A percentile compares a stretch with the other conserved stretches of the same genome.
phyloP scores from a whole-genome alignment of 1,140 invertebrate species.

The Eriosoma lanigerum region DNA sequence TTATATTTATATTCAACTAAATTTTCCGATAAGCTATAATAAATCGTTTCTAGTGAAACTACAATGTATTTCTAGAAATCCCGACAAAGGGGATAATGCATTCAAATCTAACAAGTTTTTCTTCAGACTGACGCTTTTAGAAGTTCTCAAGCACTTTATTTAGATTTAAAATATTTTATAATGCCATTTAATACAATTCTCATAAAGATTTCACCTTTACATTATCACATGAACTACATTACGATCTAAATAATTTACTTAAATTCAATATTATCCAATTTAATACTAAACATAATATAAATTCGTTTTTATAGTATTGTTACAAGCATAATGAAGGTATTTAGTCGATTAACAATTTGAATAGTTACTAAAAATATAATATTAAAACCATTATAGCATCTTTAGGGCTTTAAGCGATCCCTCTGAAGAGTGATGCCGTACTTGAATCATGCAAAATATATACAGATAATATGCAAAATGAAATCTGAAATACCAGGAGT shows the following conservation, averaged over 20 bases:
- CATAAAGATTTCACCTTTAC: background rate
- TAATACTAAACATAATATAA: background rate
- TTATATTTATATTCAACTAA: background rate
- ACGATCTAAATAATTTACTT: conserved; percentile 24
- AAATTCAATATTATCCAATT: background rate
- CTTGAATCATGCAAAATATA: too few relatives aligned
- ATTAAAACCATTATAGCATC: too few relatives aligned
- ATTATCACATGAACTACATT: conserved; percentile 11
- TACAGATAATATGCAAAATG: too few relatives aligned
- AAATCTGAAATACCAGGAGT: too few relatives aligned
- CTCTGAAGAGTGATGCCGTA: too few relatives aligned
- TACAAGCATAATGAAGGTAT: background rate
- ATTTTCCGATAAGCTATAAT: background rate
- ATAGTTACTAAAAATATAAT: too few relatives aligned
- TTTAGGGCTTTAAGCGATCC: too few relatives aligned
- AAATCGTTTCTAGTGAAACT: background rate
- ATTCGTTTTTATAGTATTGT: background rate
- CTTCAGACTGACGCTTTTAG: background rate
- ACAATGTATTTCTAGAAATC: background rate
- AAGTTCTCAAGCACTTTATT: background rate
- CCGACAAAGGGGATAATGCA: background rate
- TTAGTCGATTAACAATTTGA: conserved; percentile 8
- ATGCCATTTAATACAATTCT: conserved; percentile 2
- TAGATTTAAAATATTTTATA: conserved; percentile 18
- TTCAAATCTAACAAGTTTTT: background rate